Evolutionary conservation across 2,113 vertebrate species (phyloP).

Genomic region (Bufo bufo): DNA sequence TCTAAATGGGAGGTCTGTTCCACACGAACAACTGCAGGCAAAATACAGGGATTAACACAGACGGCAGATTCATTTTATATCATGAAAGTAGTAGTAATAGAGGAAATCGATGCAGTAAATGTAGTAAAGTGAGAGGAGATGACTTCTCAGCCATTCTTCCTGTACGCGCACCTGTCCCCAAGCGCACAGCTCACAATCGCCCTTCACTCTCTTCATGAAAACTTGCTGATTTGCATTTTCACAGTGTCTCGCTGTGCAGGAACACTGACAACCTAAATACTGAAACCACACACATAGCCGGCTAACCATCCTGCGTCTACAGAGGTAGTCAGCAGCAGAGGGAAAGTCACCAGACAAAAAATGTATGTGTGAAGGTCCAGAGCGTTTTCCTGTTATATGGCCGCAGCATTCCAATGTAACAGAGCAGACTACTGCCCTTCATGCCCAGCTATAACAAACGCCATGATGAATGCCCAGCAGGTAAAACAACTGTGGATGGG

Average conservation of each 20-base stretch:
- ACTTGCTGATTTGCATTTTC: background rate
- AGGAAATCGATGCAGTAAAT: too few species aligned
- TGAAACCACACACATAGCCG: constrained; percentile 33
- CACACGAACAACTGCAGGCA: too few species aligned
- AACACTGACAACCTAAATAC: constrained; percentile 18
- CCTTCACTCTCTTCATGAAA: background rate
- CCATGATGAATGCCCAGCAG: background rate
- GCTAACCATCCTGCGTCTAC: constrained; percentile 18
- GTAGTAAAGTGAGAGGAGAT: too few species aligned
- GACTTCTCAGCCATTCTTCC: too few species aligned
- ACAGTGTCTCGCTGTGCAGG: background rate
- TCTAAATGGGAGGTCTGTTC: too few species aligned
- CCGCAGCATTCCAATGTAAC: too few species aligned
- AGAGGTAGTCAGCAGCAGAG: constrained; percentile 12
- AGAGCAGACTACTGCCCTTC: too few species aligned
- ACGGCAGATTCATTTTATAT: too few species aligned
- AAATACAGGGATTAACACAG: too few species aligned
- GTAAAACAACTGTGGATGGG: background rate
- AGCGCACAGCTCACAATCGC: background rate
- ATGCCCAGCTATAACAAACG: background rate
- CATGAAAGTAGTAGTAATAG: too few species aligned
- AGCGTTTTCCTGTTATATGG: too few species aligned
- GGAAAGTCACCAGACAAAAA: background rate
- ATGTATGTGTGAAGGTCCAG: background rate
- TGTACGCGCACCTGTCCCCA: too few species aligned